phyloP scores from a whole-genome alignment of 2,113 vertebrate species.

The Herpetotheres cachinnans region DNA sequence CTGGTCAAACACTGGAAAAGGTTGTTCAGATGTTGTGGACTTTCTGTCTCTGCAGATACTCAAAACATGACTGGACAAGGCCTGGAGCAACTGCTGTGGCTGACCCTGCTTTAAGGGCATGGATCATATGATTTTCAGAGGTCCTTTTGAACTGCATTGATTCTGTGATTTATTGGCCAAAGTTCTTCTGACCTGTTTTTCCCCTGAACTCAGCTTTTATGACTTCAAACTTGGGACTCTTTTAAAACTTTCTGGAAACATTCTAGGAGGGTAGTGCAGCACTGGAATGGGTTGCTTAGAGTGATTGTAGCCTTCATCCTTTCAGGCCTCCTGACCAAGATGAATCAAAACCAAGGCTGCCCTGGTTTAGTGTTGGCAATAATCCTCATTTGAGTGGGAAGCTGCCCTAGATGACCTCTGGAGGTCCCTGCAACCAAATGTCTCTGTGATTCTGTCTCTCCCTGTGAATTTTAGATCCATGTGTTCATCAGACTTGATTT shows the following conservation, averaged over 20 bases:
- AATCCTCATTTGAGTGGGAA: not conserved
- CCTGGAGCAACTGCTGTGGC: not conserved
- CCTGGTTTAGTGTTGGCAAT: not conserved
- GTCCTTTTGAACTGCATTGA: not conserved
- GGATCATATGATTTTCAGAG: not conserved
- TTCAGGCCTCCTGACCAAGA: not conserved
- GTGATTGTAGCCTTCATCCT: not conserved
- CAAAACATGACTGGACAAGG: not conserved
- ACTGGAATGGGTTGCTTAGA: not conserved
- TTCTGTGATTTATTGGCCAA: not conserved
- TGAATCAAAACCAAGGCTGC: not conserved
- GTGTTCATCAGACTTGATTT: not conserved
- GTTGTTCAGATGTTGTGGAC: not conserved
- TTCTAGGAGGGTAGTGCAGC: not conserved
- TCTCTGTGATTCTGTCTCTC: not conserved
- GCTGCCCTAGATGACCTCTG: not conserved
- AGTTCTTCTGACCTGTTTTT: not conserved
- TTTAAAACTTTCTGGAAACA: not conserved
- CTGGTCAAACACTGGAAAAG: not conserved
- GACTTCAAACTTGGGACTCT: not conserved
- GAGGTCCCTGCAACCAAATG: not conserved
- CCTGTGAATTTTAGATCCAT: not conserved
- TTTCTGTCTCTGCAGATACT: not conserved
- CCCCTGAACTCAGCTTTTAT: not conserved
- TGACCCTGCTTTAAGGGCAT: not conserved